Evolutionary conservation across 2,888 invertebrate species (phyloP), one percentile per base, ranked within the genome.

Genomic region (Platycheirus albimanus): DNA sequence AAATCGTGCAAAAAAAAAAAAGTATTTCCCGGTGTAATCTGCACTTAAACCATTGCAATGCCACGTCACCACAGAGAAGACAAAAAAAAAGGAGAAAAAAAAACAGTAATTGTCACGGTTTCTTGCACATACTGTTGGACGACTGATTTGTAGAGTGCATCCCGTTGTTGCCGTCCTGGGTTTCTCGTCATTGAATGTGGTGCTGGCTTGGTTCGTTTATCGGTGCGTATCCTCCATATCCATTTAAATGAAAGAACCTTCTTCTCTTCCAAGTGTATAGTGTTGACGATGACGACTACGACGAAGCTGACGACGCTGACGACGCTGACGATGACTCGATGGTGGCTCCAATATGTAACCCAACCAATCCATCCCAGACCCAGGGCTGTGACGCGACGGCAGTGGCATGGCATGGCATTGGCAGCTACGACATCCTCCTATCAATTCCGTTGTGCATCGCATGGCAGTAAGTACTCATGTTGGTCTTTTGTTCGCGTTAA

Each of bases 401-500:
- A 4, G 11, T 13, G 13, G 51, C 28, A 17, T 20, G 28, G 5
- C 30, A 7, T 7, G 15, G 19, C n/a, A n/a, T n/a, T n/a, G 19
- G 13, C 47, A n/a, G 13, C 20, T 11, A 2, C 28, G 61, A 61
- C 61, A 38, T 33, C 64, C 28, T 76, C 76, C 77, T 77, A 77
- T 83, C 67, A 72, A 67, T 69, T 72, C 52, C 64, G 67, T 28
- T 83, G 47, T 63, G 72, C 67, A 36, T 56, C 43, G 49, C 77
- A 54, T 72, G 63, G 49, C 79, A 61, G 63, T 75, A 69, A 75
- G 69, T 45, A 67, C 64, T 61, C 63, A 63, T 63, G 83, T 69
- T 64, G 77, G 54, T 63, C 67, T 78, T 83, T 83, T 78, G 83
- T 83, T 74, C 78, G 83, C 78, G 83, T 74, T 83, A 83, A 83